phyloP scores from a whole-genome alignment of 2,797 vertebrate genomes.

The Danio kyathit region DNA sequence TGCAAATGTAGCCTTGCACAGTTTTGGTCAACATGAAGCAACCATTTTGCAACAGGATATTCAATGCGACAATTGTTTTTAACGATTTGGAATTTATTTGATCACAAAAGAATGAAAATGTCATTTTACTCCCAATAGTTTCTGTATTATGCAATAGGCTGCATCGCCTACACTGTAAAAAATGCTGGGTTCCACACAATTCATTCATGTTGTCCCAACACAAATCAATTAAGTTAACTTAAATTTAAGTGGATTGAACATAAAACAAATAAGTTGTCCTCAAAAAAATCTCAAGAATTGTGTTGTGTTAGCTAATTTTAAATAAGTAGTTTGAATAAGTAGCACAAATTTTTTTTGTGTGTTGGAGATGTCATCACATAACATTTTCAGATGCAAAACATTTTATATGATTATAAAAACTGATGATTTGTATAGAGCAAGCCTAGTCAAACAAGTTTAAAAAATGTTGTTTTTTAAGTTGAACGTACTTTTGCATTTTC shows the following conservation, averaged over 20 bases:
- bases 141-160: background rate
- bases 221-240: too few relatives aligned
- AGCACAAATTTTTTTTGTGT: too few relatives aligned
- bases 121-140: background rate
- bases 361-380: background rate
- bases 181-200: too few relatives aligned
- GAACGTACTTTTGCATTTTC: conserved; percentile 89
- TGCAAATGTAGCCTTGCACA: background rate
- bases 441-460: background rate
- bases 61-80: background rate
- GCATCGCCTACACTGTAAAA: too few relatives aligned
- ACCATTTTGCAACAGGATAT: background rate
- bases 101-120: background rate
- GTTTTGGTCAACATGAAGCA: background rate
- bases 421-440: background rate
- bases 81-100: background rate
- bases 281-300: too few relatives aligned
- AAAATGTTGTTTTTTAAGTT: too few relatives aligned
- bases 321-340: too few relatives aligned
- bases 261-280: too few relatives aligned
- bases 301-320: too few relatives aligned
- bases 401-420: background rate
- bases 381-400: background rate
- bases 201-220: too few relatives aligned
- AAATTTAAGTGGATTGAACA: too few relatives aligned